Evolutionary conservation across 2,888 invertebrate species (phyloP).

Genomic region (Pegoplata infirma): DNA sequence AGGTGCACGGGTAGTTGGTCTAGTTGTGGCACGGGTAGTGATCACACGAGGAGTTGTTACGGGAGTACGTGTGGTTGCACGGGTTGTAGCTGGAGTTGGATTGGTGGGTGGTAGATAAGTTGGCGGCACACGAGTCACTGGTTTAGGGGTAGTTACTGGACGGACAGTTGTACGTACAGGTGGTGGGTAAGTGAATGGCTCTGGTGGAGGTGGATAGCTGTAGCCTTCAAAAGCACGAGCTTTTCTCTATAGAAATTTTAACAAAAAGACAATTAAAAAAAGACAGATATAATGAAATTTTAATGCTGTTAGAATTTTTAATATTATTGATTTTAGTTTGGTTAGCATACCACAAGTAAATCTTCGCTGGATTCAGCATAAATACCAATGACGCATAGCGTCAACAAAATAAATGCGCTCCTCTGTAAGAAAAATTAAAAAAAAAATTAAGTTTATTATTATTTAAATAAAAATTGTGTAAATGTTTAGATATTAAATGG

Average conservation of each 20-base stretch:
- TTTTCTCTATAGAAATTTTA: slow-evolving; percentile 66
- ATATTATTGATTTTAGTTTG: no score
- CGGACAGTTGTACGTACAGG: slow-evolving; percentile 40
- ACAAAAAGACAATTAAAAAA: slow-evolving; percentile 29
- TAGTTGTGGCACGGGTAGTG: slow-evolving; percentile 41
- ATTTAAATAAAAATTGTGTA: background rate
- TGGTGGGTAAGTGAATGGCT: slow-evolving; percentile 69
- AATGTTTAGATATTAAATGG: no score
- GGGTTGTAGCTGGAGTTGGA: slow-evolving; percentile 55
- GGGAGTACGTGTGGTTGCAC: slow-evolving; percentile 39
- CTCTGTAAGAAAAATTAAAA: slow-evolving; percentile 69
- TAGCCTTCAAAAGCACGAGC: slow-evolving; percentile 73
- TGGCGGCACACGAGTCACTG: slow-evolving; percentile 47
- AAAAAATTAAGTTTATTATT: background rate
- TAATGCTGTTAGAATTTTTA: background rate
- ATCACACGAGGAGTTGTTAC: slow-evolving; percentile 59
- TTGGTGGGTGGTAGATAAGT: slow-evolving; percentile 65
- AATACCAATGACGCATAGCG: slow-evolving; percentile 74
- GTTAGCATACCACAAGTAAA: slow-evolving; percentile 71
- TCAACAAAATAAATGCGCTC: slow-evolving; percentile 74
- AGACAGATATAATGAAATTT: background rate
- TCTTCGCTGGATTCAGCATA: slow-evolving; percentile 70
- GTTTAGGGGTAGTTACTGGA: slow-evolving; percentile 60
- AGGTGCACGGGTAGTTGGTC: slow-evolving; percentile 13
- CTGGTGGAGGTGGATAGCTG: slow-evolving; percentile 69